Evolutionary conservation across 2,797 vertebrate genomes (phyloP), one percentile per base, ranked within the genome.

Genomic region (Catharus ustulatus): DNA sequence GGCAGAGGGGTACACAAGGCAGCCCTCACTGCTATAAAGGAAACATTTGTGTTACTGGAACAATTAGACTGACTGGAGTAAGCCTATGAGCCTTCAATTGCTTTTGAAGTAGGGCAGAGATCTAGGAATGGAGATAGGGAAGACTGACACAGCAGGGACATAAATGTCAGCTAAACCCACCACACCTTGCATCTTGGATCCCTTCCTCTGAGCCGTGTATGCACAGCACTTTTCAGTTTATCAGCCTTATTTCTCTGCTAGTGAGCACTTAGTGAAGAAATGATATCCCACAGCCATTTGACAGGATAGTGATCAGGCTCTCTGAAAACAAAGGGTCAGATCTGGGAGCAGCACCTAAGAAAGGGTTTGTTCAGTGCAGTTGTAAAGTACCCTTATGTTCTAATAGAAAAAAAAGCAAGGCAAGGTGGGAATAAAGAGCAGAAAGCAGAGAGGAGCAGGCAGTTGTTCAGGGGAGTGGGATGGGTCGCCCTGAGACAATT

Each of bases 181-280:
- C 48, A 2, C 0, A 0, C n/a, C 13, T n/a, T n/a, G 16, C 43
- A 16, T 57, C 69, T 38, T 15, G 38, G 49, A 64, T 57, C 21
- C 46, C 58, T 13, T 45, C 54, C 7, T 1, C 3, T 1, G 9
- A 68, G 21, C 78, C 0, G 0, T 68, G 36, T 6, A 4, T 17
- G 24, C 1, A 6, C 67, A 92, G 17, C 29, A 34, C 11, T 74
- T 36, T 46, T 29, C 0, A 0, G 29, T 34, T 66, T 40, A 32
- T 51, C 75, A 85, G 45, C 54, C 58, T 78, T 16, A 2, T 75
- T 68, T 58, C 58, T 68, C 80, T 63, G 66, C 67, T n/a, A 14
- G n/a, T n/a, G 43, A 68, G 49, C 46, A 5, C 46, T 22, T 17
- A 26, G 40, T 8, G 68, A 66, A 57, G 51, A 82, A 89, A 52